These are phyloP conservation scores for Suillia variegata DNA, from an alignment of 2,888 invertebrate genomes.

Conservation along the genomic window DNA sequence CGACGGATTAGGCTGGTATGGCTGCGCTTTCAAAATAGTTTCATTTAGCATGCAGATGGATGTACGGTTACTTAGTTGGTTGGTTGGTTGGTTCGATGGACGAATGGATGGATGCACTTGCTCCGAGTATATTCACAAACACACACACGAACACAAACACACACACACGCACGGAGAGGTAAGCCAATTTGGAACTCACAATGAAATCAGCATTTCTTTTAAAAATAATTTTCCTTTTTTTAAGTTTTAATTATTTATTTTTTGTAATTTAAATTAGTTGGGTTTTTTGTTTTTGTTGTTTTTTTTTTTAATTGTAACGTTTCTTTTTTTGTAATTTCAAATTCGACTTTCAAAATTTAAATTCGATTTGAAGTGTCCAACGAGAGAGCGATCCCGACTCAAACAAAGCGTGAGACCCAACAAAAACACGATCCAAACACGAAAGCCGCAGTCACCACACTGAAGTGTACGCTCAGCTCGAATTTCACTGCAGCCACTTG, in stretches of 20 bases:
- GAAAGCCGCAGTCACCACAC: slow-evolving; percentile 58
- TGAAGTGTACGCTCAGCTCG: slow-evolving; percentile 51
- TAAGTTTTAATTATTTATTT: background rate
- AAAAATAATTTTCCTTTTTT: background rate
- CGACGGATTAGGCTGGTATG: too few species aligned
- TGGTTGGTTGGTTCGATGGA: slow-evolving; percentile 1
- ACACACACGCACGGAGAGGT: slow-evolving; percentile 20
- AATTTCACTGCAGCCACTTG: slow-evolving; percentile 46
- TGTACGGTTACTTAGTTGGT: too few species aligned
- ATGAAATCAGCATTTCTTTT: slow-evolving; percentile 20
- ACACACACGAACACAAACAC: slow-evolving; percentile 25
- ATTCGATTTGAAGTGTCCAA: too few species aligned
- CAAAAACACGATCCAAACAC: slow-evolving; percentile 55
- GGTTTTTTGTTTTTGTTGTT: background rate
- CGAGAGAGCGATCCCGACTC: too few species aligned
- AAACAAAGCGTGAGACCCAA: background rate
- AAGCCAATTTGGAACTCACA: slow-evolving; percentile 21
- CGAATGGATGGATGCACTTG: background rate
- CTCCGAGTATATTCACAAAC: slow-evolving; percentile 7
- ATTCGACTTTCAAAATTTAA: too few species aligned
- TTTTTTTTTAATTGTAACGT: background rate
- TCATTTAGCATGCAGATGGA: slow-evolving; percentile 29
- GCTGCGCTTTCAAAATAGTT: too few species aligned
- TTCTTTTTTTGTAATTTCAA: slow-evolving; percentile 6
- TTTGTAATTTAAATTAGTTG: background rate